Evolutionary conservation across 2,113 vertebrate genomes (phyloP).

Genomic region (Nycticorax nycticorax): DNA sequence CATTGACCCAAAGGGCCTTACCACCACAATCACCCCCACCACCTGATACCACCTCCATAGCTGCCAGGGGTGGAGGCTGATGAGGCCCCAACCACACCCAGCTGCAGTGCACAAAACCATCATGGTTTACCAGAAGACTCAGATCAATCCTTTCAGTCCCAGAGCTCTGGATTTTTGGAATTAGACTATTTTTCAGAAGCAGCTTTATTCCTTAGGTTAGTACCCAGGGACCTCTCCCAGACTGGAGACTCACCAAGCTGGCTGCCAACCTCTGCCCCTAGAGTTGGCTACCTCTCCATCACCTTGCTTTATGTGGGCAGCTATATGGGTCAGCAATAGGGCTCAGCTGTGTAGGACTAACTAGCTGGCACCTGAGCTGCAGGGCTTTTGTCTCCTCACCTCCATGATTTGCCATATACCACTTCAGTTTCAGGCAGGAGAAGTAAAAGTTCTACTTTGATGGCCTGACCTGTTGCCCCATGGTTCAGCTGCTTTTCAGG

Average conservation of each 20-base stretch:
- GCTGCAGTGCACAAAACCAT: neutral
- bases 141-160: neutral
- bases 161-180: neutral
- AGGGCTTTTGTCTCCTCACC: neutral
- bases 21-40: neutral
- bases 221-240: neutral
- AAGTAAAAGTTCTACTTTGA: neutral
- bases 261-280: rapidly evolving
- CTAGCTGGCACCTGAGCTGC: neutral
- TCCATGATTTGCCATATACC: neutral
- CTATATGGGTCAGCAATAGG: neutral
- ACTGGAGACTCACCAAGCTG: neutral
- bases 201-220: neutral
- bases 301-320: rapidly evolving
- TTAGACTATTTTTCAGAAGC: neutral
- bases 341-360: neutral
- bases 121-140: neutral
- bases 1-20: neutral
- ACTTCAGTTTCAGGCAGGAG: neutral
- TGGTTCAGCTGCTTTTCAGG: neutral
- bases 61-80: neutral
- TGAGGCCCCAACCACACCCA: neutral
- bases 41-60: neutral
- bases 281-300: neutral
- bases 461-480: neutral